phyloP scores from a whole-genome alignment of 2,888 invertebrate genomes.

The Cheilosia vulpina region DNA sequence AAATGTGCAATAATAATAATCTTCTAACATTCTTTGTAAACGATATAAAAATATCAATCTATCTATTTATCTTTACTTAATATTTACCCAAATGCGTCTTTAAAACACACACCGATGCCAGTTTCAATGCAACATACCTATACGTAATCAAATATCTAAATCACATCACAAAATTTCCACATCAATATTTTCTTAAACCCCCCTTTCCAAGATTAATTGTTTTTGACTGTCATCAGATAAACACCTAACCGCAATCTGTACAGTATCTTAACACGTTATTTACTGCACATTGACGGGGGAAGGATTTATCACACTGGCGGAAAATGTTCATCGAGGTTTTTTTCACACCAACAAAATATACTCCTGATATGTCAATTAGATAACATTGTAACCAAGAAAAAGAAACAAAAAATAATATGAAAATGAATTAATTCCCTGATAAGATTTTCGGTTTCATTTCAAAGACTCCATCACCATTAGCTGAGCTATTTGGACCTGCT shows the following conservation, averaged over 20 bases:
- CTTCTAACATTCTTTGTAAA: no score
- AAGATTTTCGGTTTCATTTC: slow-evolving; percentile 38
- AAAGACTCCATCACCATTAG: slow-evolving; percentile 32
- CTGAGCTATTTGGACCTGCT: slow-evolving; percentile 22
- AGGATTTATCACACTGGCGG: slow-evolving; percentile 44
- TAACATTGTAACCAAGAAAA: slow-evolving; percentile 20
- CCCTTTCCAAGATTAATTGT: slow-evolving; percentile 21
- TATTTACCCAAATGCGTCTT: no score
- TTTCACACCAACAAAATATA: slow-evolving; percentile 42
- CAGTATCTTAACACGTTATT: slow-evolving; percentile 38
- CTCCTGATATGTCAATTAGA: slow-evolving; percentile 62
- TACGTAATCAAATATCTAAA: no score
- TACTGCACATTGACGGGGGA: slow-evolving; percentile 51
- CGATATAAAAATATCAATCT: no score
- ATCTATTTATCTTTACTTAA: no score
- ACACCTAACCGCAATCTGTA: slow-evolving; percentile 9
- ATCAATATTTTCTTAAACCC: not conserved
- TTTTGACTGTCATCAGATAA: slow-evolving; percentile 51
- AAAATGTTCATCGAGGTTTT: slow-evolving; percentile 24
- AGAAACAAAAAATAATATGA: slow-evolving; percentile 9
- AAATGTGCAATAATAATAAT: no score
- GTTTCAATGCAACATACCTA: no score
- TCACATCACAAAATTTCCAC: no score
- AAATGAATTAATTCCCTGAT: slow-evolving; percentile 54
- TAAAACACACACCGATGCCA: no score